Evolutionary conservation across 2,113 vertebrate species (phyloP).

Genomic region (Sapajus apella): DNA sequence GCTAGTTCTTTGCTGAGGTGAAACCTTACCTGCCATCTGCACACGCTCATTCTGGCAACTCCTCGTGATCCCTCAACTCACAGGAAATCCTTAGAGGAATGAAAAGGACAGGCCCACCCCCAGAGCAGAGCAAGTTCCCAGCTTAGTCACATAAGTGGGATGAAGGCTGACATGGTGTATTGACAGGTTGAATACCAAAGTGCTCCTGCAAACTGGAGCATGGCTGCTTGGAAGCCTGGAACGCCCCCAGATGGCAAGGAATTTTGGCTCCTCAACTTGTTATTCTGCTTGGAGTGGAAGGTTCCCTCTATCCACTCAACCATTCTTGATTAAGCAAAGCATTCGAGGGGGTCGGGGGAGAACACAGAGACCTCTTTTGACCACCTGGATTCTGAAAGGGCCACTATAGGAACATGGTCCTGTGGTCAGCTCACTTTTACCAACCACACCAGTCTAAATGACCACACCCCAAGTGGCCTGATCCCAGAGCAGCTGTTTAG

Average conservation of each 20-base stretch:
- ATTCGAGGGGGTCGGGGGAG: not conserved
- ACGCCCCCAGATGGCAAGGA: not conserved
- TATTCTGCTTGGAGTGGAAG: slow-evolving; percentile 17
- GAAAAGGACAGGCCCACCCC: slow-evolving; percentile 55
- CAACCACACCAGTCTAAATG: not conserved
- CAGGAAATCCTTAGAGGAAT: slow-evolving; percentile 67
- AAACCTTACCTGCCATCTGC: slow-evolving; percentile 40
- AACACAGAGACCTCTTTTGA: not conserved
- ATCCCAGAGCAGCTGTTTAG: not conserved
- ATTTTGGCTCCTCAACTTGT: not conserved
- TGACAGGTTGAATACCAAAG: slow-evolving; percentile 8
- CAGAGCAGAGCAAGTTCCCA: not conserved
- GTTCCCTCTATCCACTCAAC: not conserved
- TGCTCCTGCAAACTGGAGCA: not conserved
- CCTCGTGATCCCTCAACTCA: slow-evolving; percentile 55
- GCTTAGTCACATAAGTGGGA: slow-evolving; percentile 29
- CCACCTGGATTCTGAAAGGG: not conserved
- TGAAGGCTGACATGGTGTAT: not conserved
- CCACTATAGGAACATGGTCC: not conserved
- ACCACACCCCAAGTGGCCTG: not conserved
- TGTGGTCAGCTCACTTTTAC: not conserved
- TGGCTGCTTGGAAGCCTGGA: not conserved
- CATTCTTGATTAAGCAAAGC: not conserved
- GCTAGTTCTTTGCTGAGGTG: not conserved
- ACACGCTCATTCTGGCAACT: slow-evolving; percentile 44